Evolutionary conservation across 2,113 vertebrate genomes (phyloP).

Genomic region (Sturnus vulgaris): DNA sequence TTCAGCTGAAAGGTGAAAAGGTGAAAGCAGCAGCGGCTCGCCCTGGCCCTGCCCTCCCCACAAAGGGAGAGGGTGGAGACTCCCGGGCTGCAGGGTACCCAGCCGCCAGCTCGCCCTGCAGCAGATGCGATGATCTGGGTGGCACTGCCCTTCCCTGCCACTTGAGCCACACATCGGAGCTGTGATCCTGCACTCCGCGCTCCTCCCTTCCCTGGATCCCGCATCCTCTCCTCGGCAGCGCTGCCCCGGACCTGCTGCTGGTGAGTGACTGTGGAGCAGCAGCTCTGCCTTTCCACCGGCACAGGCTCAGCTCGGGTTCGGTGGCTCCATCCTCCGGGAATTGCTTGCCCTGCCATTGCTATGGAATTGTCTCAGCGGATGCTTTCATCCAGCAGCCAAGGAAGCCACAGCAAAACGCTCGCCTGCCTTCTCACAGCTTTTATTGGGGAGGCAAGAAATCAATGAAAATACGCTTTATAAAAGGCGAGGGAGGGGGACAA

Average conservation of each 20-base stretch:
- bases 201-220: not conserved
- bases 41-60: not conserved
- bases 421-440: not conserved
- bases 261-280: not conserved
- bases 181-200: accelerated
- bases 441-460: not conserved
- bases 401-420: accelerated
- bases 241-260: not conserved
- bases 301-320: accelerated
- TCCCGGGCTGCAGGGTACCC: not conserved
- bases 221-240: not conserved
- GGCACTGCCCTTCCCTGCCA: not conserved
- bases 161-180: not conserved
- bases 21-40: not conserved
- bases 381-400: not conserved
- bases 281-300: not conserved
- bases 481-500: not conserved
- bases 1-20: not conserved
- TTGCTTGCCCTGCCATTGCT: not conserved
- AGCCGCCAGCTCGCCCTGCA: not conserved
- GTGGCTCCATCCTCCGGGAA: not conserved
- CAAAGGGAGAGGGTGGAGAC: conserved; percentile 4
- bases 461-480: not conserved
- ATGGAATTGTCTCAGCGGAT: not conserved
- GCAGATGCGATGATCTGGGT: accelerated